These are phyloP conservation scores for Pollenia griseotomentosa DNA, from an alignment of 2,888 invertebrate species.

Conservation along the genomic window DNA sequence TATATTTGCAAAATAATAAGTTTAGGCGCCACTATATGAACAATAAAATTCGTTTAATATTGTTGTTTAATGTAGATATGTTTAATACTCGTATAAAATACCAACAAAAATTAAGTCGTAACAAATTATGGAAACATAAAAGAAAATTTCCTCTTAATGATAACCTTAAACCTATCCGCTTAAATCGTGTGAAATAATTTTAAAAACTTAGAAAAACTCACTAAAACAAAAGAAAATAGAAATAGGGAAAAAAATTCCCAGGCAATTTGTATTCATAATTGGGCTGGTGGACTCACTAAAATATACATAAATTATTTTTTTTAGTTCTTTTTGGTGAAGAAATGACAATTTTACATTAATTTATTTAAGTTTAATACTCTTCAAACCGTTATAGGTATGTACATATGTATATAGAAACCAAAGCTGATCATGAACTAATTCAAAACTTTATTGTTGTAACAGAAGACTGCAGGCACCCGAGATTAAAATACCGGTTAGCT, in stretches of 20 bases:
- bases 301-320: too few relatives aligned
- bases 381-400: neutral
- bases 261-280: too few relatives aligned
- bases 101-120: neutral
- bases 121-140: neutral
- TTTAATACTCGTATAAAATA: too few relatives aligned
- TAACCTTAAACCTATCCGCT: neutral
- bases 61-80: too few relatives aligned
- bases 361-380: neutral
- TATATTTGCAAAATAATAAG: neutral
- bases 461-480: too few relatives aligned
- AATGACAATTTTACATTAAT: neutral
- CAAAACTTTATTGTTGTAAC: too few relatives aligned
- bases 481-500: too few relatives aligned
- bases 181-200: conserved; percentile 9
- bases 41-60: neutral
- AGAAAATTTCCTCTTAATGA: conserved; percentile 8
- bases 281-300: too few relatives aligned
- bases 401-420: too few relatives aligned
- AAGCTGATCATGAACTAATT: too few relatives aligned
- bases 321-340: too few relatives aligned
- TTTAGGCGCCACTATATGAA: neutral
- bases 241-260: too few relatives aligned
- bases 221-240: conserved; percentile 7
- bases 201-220: neutral